Evolutionary conservation across 2,888 invertebrate genomes (phyloP), one percentile per base, ranked within the genome.

Genomic region (Hololepta plana): DNA sequence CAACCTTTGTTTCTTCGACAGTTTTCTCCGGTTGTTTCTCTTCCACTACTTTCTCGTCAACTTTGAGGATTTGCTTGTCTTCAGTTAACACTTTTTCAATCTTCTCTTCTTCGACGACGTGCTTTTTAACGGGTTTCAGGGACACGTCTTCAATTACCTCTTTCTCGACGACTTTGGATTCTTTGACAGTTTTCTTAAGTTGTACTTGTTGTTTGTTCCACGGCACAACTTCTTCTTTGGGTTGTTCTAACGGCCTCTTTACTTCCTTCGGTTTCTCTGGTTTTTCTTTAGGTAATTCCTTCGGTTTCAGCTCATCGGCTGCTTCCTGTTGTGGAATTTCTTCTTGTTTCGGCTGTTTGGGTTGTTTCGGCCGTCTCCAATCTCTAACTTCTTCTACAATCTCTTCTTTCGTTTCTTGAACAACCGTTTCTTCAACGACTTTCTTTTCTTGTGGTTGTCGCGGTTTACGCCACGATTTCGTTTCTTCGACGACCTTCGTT

Each of bases 151-250:
- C 53, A 4, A 52, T 16, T 5, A 34, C 42, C 36, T 57, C 54
- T 31, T 50, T 53, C 2, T 38, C 34, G 8, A 42, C 34, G 4
- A 45, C 44, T 24, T 32, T 39, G 12, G 39, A 44, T 28, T 43
- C 55, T 25, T 55, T 53, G 37, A 64, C 67, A 0, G 68, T 60
- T 4, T 67, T 67, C 34, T 62, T 29, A 33, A 68, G 44, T 40
- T 60, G 57, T 7, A 68, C 58, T 21, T 33, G 33, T 19, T 32
- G 26, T 20, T 30, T 26, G 38, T 37, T 45, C 42, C 10, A 42
- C 32, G 13, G 35, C 34, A 26, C 12, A 1, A 50, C 42, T 34
- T 53, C 51, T 38, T 53, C 50, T 16, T 28, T 16, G 20, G 25
- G 30, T 31, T 42, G 34, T 23, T 33, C 32, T 23, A 24, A 20